Conservation (phyloP, 2,888 invertebrate species). For the Acanthopleura granulata region DNA sequence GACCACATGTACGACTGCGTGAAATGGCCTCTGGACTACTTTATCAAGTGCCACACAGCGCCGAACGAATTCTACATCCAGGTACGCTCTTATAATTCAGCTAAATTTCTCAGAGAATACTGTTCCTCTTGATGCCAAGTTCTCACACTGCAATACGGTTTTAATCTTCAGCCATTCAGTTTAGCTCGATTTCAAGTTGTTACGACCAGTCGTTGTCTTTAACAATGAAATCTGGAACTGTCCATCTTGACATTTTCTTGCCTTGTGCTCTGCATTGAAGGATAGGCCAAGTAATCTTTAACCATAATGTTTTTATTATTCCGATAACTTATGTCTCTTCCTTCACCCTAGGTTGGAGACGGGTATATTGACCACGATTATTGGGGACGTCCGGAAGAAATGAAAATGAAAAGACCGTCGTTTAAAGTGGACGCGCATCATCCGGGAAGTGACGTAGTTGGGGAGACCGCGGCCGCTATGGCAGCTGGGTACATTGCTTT, state of each 20-base stretch:
- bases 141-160: no score
- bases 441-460: conserved; percentile 76
- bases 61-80: conserved; percentile 52
- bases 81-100: conserved; percentile 31
- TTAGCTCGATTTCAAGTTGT: no score
- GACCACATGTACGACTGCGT: conserved; percentile 64
- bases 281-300: no score
- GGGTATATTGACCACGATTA: conserved; percentile 74
- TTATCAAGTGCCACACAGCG: conserved; percentile 71
- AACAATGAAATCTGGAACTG: no score
- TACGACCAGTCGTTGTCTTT: no score
- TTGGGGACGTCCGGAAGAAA: conserved; percentile 77
- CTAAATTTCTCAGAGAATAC: no score
- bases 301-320: no score
- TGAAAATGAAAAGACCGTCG: conserved; percentile 74
- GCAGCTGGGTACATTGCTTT: conserved; percentile 74
- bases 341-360: conserved; percentile 54
- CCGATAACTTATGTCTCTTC: neutral
- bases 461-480: conserved; percentile 75
- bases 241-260: no score
- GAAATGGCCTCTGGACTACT: conserved; percentile 76
- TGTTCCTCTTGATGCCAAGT: no score
- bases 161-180: no score
- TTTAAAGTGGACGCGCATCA: conserved; percentile 73
- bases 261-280: no score